phyloP scores from a whole-genome alignment of 2,797 vertebrate species.

The Notoglanidium macrostoma region DNA sequence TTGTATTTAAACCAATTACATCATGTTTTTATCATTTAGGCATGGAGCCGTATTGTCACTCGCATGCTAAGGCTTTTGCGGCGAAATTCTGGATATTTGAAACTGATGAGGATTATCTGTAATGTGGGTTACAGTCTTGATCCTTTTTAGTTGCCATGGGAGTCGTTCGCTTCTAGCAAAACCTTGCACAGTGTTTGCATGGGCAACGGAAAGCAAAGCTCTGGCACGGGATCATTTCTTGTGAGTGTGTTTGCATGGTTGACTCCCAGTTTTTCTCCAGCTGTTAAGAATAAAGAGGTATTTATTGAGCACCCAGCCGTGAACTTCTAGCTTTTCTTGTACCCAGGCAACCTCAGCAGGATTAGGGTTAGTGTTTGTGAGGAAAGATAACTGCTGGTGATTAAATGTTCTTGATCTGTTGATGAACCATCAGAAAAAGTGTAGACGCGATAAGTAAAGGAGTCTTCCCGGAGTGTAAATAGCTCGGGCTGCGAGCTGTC shows the following conservation, averaged over 20 bases:
- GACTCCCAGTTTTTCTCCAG: background rate
- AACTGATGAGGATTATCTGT: constrained; percentile 2
- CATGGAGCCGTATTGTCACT: background rate
- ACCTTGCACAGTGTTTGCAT: background rate
- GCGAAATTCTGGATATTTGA: background rate
- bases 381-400: background rate
- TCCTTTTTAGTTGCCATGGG: background rate
- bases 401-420: constrained; percentile 27
- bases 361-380: constrained; percentile 13
- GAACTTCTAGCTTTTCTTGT: background rate
- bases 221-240: background rate
- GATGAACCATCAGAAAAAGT: constrained; percentile 19
- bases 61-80: background rate
- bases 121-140: background rate
- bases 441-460: background rate
- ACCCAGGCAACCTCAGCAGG: background rate
- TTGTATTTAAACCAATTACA: background rate
- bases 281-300: constrained; percentile 10
- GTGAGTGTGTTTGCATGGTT: background rate
- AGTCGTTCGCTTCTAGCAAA: background rate
- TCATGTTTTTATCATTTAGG: background rate
- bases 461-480: constrained; percentile 32
- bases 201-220: background rate
- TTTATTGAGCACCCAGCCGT: background rate
- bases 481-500: constrained; percentile 36